These are phyloP conservation scores for Hippopotamus amphibius DNA, from an alignment of 2,113 vertebrate genomes.

Conservation along the genomic window DNA sequence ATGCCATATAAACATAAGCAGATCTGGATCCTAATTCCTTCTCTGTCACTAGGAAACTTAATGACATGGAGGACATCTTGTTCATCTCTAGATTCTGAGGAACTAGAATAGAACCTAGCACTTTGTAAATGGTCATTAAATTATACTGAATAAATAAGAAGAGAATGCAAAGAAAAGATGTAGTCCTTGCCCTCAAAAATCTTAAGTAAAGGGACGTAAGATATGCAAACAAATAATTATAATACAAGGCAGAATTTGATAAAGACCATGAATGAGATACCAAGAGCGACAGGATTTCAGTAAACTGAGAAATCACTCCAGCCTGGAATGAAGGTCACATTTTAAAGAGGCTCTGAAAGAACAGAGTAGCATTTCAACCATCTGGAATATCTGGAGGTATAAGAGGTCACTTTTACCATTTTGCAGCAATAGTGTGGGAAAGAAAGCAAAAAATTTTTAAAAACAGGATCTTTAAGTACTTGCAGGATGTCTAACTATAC, in stretches of 20 bases:
- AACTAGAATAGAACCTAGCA: neutral
- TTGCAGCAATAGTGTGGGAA: neutral
- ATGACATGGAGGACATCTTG: neutral
- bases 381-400: neutral
- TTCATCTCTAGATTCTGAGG: neutral
- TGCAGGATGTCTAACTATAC: neutral
- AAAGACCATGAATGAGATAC: neutral
- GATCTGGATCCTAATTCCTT: neutral
- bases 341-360: conserved; percentile 23
- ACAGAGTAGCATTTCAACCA: neutral
- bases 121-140: neutral
- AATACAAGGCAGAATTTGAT: neutral
- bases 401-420: neutral
- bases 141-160: neutral
- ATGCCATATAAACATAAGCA: neutral
- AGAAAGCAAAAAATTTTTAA: neutral
- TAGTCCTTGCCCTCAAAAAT: neutral
- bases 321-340: neutral
- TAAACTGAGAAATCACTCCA: conserved; percentile 15
- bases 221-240: neutral
- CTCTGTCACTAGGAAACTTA: neutral
- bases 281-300: neutral
- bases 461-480: neutral
- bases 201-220: neutral
- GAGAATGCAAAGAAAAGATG: neutral